Conservation (phyloP, 2,113 vertebrate genomes). For the Spizaetus ornatus region DNA sequence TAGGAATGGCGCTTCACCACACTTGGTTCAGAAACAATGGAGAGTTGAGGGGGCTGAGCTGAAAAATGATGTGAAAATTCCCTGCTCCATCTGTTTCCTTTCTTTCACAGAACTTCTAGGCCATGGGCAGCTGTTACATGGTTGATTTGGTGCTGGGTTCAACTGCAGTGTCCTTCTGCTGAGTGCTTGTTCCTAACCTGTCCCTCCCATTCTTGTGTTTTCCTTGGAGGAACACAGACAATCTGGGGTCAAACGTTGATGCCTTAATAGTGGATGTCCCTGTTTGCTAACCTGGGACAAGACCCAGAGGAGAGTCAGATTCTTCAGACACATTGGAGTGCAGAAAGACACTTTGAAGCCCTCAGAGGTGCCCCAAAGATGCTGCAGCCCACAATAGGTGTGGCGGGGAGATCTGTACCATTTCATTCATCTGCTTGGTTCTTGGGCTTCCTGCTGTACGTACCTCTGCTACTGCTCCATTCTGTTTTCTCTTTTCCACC, state of each 20-base stretch:
- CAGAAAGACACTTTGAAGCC: constrained; percentile 6
- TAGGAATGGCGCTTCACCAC: background rate
- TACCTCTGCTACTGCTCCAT: constrained; percentile 5
- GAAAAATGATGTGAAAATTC: background rate
- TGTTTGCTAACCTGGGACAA: constrained; percentile 38
- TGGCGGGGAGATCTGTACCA: background rate
- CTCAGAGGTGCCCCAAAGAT: constrained; percentile 48
- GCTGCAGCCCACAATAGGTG: background rate
- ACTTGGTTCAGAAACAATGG: background rate
- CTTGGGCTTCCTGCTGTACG: constrained; percentile 44
- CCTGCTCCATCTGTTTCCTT: constrained; percentile 8
- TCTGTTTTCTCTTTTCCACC: constrained; percentile 27
- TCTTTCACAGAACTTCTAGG: background rate
- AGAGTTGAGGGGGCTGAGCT: background rate
- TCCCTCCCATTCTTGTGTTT: background rate
- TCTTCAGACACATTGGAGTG: constrained; percentile 14
- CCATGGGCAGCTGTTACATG: background rate
- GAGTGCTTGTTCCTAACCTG: background rate
- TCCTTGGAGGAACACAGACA: constrained; percentile 9
- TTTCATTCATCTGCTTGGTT: constrained; percentile 14
- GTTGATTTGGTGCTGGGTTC: background rate
- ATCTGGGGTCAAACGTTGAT: constrained; percentile 51
- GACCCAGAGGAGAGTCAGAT: constrained; percentile 44
- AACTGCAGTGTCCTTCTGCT: constrained; percentile 17
- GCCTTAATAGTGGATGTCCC: constrained; percentile 72